A percentile compares a stretch with the other conserved stretches of the same genome.
phyloP scores from a whole-genome alignment of 1,140 invertebrate genomes.

The Tyrophagus putrescentiae region DNA sequence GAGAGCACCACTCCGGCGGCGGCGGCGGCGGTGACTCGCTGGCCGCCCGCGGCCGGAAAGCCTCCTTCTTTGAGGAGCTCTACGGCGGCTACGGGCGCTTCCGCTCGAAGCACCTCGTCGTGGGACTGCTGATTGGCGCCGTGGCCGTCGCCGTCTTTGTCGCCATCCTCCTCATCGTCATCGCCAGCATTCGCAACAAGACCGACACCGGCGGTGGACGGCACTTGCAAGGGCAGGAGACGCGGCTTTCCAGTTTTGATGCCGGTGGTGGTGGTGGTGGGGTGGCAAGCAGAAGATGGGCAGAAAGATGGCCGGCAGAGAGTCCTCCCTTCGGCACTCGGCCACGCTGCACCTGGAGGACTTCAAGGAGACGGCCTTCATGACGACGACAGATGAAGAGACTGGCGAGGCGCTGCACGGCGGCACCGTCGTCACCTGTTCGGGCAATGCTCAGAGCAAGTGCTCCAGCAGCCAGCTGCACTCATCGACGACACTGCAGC shows the following conservation, averaged over 20 bases:
- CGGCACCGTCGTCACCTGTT: neutral
- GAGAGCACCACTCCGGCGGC: neutral
- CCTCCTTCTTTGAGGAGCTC: conserved; percentile 7
- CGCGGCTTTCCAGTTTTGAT: neutral
- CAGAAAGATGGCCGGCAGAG: neutral
- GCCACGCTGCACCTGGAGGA: neutral
- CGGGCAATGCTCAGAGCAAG: no score
- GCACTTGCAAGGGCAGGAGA: neutral
- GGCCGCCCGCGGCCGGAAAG: neutral
- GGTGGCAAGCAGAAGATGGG: neutral
- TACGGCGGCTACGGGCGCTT: conserved; percentile 4
- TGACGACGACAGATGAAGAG: neutral
- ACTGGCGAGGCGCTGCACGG: neutral
- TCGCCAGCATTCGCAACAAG: neutral
- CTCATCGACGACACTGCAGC: no score
- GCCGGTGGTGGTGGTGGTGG: neutral
- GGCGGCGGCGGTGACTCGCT: neutral
- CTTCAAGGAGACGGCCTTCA: conserved; percentile 2
- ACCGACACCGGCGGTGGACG: neutral
- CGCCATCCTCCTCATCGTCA: neutral
- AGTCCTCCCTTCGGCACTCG: neutral
- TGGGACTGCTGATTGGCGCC: conserved; percentile 2
- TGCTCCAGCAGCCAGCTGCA: no score
- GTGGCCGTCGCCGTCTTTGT: neutral
- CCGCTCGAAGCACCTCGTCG: conserved; percentile 2